Evolutionary conservation across 2,797 vertebrate species (phyloP).

Genomic region (Pampus argenteus): DNA sequence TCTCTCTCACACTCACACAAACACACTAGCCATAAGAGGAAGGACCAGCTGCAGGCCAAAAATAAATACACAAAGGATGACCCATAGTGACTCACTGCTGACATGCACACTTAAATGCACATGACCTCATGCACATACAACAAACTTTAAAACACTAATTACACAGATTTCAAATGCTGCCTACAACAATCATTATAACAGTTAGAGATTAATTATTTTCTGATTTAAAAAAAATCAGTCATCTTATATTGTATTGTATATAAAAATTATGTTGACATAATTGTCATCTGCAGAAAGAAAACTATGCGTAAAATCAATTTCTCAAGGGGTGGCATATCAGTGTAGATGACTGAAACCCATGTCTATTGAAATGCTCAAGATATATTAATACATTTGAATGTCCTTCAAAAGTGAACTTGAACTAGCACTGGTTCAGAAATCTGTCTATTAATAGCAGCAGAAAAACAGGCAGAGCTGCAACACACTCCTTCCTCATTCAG

Average conservation of each 20-base stretch:
- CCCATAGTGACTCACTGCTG: slow-evolving; percentile 72
- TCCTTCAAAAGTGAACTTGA: slow-evolving; percentile 55
- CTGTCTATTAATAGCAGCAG: slow-evolving; percentile 65
- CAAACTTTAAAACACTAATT: slow-evolving; percentile 15
- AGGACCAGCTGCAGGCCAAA: slow-evolving; percentile 80
- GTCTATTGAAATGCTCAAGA: background rate
- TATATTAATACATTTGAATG: slow-evolving; percentile 25
- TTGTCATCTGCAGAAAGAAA: background rate
- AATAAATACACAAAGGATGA: slow-evolving; percentile 80
- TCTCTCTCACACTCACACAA: slow-evolving; percentile 23
- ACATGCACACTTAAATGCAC: slow-evolving; percentile 63
- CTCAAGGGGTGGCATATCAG: background rate
- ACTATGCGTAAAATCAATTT: background rate
- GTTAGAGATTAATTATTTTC: background rate
- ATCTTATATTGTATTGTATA: background rate
- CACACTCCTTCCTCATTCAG: slow-evolving; percentile 53
- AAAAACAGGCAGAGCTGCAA: slow-evolving; percentile 37
- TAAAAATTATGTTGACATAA: too few relatives aligned
- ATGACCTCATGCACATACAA: slow-evolving; percentile 26
- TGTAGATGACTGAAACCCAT: background rate
- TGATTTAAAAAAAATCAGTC: background rate
- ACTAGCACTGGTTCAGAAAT: slow-evolving; percentile 44
- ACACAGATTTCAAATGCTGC: background rate
- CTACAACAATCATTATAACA: background rate
- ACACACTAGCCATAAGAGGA: slow-evolving; percentile 58